phyloP scores from a whole-genome alignment of 2,797 vertebrate species.

The Monodelphis domestica region DNA sequence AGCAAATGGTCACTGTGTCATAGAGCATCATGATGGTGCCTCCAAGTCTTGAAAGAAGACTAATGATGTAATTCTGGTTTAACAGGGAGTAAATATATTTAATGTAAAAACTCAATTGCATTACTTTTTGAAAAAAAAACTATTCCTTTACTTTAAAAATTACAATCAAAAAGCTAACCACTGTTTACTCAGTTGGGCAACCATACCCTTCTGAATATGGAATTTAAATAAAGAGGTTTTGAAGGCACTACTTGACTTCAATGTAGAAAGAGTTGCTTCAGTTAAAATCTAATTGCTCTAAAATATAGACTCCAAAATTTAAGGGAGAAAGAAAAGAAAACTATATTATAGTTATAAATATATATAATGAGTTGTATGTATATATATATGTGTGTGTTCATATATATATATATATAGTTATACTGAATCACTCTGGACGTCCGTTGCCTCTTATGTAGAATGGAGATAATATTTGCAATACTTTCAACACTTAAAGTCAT shows the following conservation, averaged over 20 bases:
- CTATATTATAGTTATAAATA: too few species aligned
- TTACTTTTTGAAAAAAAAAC: constrained; percentile 9
- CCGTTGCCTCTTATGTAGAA: not conserved
- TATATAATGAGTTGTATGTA: too few species aligned
- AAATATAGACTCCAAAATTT: not conserved
- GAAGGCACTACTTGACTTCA: constrained; percentile 11
- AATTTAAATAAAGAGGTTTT: constrained; percentile 55
- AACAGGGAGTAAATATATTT: constrained; percentile 50
- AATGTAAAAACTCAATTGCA: constrained; percentile 44
- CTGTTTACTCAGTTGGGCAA: constrained; percentile 3
- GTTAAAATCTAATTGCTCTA: constrained; percentile 61
- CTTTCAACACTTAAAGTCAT: not conserved
- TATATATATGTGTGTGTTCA: too few species aligned
- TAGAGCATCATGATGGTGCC: not conserved
- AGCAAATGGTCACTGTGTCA: not conserved
- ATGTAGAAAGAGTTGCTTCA: constrained; percentile 55
- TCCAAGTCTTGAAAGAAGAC: constrained; percentile 23
- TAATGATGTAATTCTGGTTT: constrained; percentile 19
- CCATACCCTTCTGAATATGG: constrained; percentile 36
- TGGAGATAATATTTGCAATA: not conserved
- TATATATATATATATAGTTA: not conserved
- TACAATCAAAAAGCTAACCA: constrained; percentile 42
- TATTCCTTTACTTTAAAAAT: constrained; percentile 50
- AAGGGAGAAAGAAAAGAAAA: not conserved
- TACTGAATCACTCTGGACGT: not conserved